Base-by-base conservation (phyloP, 37 sponge, comb jelly and placozoan genomes). In the Theonella swinhoei region DNA sequence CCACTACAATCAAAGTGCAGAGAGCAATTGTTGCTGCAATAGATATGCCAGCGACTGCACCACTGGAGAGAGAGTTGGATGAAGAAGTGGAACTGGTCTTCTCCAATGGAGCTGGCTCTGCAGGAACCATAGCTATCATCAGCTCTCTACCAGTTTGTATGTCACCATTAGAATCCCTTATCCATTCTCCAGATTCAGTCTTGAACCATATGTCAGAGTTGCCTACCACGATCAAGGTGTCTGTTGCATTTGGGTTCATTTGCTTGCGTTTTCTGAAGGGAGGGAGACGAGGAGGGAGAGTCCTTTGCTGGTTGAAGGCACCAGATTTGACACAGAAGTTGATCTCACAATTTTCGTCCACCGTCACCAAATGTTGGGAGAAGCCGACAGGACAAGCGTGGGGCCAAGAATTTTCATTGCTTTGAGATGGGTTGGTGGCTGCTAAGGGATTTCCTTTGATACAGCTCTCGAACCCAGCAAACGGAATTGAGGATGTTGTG, bases 391-490 rank as follows among this genome's bases (percentile, higher is more conserved):
- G 94, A 42, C 94, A 93, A 23, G 23, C 67, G 11, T 78, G 77
- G 0, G 88, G 92, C 85, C 80, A 83, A 47, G 54, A 47, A 47
- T 7, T 14, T 47, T 7, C 11, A 20, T 36, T 61, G 63, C 33
- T 7, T 26, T 42, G 11, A 38, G 61, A 24, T 60, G 54, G 32
- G 39, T 62, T 25, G 19, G 19, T 32, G 3, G 43, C 83, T 29
- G 94, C 90, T 33, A 93, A 41, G 0, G 90, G 94, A 40, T 93
- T 93, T 8, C 94, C 94, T 29, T 70, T 75, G 1, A 26, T 38
- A 30, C 94, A 93, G 65, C 94, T 93, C 17, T 87, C 80, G 39
- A 93, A 89, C 9, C 94, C 94, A 31, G 79, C 90, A 83, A 93
- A 93, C 5, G 87, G 87, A 3, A 89, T 25, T n/a, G 91, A 74